These are phyloP conservation scores for Rhinopomastus cyanomelas DNA, from an alignment of 2,113 vertebrate species.

Conservation along the genomic window DNA sequence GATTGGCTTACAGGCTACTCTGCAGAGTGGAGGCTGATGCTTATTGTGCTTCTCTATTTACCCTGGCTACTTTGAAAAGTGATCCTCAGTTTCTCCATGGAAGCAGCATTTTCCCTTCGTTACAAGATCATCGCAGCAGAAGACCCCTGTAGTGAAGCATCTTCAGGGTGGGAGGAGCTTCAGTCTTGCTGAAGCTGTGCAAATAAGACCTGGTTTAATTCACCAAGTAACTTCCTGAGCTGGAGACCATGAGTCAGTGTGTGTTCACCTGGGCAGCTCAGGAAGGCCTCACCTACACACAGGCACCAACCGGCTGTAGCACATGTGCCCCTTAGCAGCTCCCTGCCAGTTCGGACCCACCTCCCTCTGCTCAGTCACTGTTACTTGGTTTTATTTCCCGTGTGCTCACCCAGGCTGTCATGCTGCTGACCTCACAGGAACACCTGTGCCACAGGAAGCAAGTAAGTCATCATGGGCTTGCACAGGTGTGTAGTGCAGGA, in stretches of 20 bases:
- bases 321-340: accelerated
- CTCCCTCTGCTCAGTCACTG: neutral
- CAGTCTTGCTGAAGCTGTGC: neutral
- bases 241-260: accelerated
- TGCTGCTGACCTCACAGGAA: neutral
- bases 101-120: neutral
- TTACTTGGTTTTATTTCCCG: neutral
- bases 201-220: neutral
- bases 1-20: neutral
- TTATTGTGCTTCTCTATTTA: neutral
- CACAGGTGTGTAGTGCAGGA: neutral
- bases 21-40: accelerated
- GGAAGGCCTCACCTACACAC: accelerated
- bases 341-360: neutral
- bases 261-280: neutral
- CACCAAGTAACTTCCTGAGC: neutral
- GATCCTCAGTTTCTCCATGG: neutral
- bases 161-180: neutral
- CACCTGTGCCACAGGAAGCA: accelerated
- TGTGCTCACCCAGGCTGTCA: neutral
- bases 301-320: neutral
- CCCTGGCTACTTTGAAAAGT: neutral
- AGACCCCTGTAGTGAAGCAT: neutral
- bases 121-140: neutral
- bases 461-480: accelerated